Base-by-base conservation (phyloP, 1,140 invertebrate species). In the Tribolium madens region DNA sequence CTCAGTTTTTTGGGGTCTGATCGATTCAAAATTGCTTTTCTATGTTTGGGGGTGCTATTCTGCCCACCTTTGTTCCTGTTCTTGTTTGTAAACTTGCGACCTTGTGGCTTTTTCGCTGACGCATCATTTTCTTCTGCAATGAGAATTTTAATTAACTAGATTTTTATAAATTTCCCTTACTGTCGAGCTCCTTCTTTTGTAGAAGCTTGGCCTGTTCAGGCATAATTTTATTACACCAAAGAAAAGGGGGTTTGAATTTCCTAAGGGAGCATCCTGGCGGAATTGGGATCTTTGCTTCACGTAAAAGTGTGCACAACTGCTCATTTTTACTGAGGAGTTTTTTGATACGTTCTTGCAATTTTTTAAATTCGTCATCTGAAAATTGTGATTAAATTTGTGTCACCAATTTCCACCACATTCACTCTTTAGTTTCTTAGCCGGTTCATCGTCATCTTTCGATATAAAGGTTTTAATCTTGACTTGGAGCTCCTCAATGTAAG, bases 401-500 rank as follows among this genome's bases (percentile, higher is more conserved):
- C 6, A 1, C 12, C 13, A 13, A 0, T 26, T 69, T 70, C 36
- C 3, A 26, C 21, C 73, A 36, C 26, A 52, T 9, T 15, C 64
- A 13, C 13, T n/a, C 12, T 36, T 36, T 15, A 73, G 7, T 57
- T 36, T 73, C 3, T 73, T 33, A 3, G 9, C 73, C 6, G 76
- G 4, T 36, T 36, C 48, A 47, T 71, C 76, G 74, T 78, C 73
- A 50, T 80, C 77, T 2, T 69, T 57, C 52, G 57, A 75, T 12
- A 86, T 42, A 7, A 85, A 77, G 50, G 84, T 80, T 26, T 85
- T 79, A 53, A 87, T 81, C 81, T 88, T 86, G 70, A 83, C 80
- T 81, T 88, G 85, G 2, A 89, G 81, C 68, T 87, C 84, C 64
- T 84, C 81, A 14, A 90, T 88, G 77, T 86, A 86, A 71, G 81